Conservation (phyloP, 2,113 vertebrate species). For the Gambusia holbrooki region DNA sequence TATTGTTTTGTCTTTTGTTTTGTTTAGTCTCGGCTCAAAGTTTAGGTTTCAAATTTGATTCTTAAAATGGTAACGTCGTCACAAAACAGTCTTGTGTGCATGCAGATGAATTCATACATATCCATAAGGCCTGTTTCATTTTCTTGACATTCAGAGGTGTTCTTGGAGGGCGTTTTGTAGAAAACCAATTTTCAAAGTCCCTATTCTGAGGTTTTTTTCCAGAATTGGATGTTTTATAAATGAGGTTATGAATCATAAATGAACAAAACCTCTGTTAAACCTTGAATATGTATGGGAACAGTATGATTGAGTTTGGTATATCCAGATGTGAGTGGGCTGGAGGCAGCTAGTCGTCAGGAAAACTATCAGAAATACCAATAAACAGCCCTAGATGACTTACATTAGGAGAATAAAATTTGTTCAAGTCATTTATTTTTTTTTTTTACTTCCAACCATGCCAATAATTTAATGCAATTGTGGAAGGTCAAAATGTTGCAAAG, state of each 20-base stretch:
- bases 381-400: not conserved
- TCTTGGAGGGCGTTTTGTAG: not conserved
- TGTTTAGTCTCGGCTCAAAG: not conserved
- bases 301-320: not conserved
- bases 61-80: not conserved
- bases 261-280: not conserved
- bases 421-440: no score
- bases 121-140: slow-evolving; percentile 1
- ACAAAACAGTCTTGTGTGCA: not conserved
- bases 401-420: not conserved
- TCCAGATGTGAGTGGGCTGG: not conserved
- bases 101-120: not conserved
- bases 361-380: not conserved
- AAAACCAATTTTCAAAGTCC: not conserved
- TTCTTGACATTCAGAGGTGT: slow-evolving; percentile 2
- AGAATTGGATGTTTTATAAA: slow-evolving; percentile 3
- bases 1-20: not conserved
- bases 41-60: not conserved
- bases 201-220: not conserved
- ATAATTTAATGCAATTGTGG: not conserved
- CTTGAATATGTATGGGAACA: not conserved
- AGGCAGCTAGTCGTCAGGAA: no score
- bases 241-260: slow-evolving; percentile 7
- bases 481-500: not conserved
- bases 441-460: not conserved